phyloP scores from a whole-genome alignment of 1,140 invertebrate species.

The Hetaerina americana region DNA sequence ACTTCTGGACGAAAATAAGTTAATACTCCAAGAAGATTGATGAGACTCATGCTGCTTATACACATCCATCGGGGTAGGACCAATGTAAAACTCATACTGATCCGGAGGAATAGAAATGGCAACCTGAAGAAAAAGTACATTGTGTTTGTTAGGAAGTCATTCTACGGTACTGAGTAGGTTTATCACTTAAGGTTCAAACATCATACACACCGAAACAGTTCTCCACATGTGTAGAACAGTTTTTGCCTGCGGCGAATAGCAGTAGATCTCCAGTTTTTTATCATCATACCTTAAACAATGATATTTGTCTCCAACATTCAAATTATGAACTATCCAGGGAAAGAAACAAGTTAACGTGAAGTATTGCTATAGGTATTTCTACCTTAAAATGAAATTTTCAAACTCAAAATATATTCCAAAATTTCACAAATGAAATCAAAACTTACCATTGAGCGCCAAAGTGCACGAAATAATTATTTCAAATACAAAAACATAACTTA shows the following conservation, averaged over 20 bases:
- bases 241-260: neutral
- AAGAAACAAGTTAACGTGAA: neutral
- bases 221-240: neutral
- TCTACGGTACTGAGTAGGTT: too few relatives aligned
- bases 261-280: neutral
- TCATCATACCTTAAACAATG: neutral
- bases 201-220: neutral
- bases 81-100: neutral
- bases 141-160: too few relatives aligned
- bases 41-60: neutral
- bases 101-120: neutral
- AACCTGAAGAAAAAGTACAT: neutral
- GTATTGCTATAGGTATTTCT: too few relatives aligned
- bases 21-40: neutral
- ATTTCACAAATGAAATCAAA: too few relatives aligned
- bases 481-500: too few relatives aligned
- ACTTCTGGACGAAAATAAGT: neutral
- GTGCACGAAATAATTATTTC: too few relatives aligned
- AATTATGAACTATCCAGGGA: neutral
- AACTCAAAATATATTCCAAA: too few relatives aligned
- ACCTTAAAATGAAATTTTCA: too few relatives aligned
- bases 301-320: neutral
- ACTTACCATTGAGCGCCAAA: too few relatives aligned
- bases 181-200: neutral
- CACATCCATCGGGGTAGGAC: neutral